Conservation (phyloP, 2,113 vertebrate genomes). For the Rhinopomastus cyanomelas region DNA sequence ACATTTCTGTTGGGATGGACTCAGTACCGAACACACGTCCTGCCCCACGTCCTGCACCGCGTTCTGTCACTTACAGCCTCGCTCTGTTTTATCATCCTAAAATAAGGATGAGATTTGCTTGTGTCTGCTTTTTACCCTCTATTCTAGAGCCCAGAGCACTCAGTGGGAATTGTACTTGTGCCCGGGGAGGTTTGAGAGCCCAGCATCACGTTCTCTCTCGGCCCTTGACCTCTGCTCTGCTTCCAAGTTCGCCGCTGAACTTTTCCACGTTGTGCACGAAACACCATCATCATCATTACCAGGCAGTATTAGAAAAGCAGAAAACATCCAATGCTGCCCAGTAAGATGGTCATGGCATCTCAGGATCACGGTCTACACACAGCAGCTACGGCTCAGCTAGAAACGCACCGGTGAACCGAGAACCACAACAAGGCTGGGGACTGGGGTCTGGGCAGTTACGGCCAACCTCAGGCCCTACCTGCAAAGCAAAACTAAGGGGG, state of each 20-base stretch:
- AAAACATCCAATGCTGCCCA: conserved; percentile 99
- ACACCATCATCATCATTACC: conserved; percentile 98
- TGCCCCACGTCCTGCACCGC: rapidly evolving
- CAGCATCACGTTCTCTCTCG: background rate
- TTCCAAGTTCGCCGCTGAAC: background rate
- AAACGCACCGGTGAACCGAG: background rate
- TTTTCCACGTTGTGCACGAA: conserved; percentile 70
- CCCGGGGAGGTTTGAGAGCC: background rate
- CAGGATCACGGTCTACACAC: conserved; percentile 47
- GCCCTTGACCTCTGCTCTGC: background rate
- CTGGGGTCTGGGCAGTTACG: background rate
- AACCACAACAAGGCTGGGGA: background rate
- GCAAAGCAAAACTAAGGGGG: background rate
- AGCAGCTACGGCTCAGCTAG: background rate
- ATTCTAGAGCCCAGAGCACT: background rate
- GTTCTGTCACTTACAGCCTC: background rate
- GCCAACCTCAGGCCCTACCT: background rate
- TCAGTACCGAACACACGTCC: rapidly evolving
- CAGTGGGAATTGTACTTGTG: background rate
- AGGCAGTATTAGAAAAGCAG: conserved; percentile 99
- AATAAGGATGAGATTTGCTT: background rate
- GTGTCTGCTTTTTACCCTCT: background rate
- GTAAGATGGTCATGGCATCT: conserved; percentile 94
- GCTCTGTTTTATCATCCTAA: background rate
- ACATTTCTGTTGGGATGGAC: rapidly evolving